Evolutionary conservation across 2,113 vertebrate species (phyloP).

Genomic region (Macaca nemestrina): DNA sequence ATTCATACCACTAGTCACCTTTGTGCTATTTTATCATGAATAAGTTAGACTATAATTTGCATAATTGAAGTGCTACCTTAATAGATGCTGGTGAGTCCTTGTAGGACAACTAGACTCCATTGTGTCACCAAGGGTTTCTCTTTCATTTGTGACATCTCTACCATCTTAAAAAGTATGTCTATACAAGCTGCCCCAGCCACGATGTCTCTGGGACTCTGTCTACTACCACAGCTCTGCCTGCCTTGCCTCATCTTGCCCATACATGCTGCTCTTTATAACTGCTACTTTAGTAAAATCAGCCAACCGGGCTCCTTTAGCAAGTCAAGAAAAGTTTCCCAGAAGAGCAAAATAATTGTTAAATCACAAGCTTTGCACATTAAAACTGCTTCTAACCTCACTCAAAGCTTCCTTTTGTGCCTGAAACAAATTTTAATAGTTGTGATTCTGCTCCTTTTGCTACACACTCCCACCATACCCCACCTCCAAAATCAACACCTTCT

Average conservation of each 20-base stretch:
- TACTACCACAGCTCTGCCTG: neutral
- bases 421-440: constrained; percentile 44
- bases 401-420: constrained; percentile 48
- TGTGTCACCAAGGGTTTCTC: constrained; percentile 14
- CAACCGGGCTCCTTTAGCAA: neutral
- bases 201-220: neutral
- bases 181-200: neutral
- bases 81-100: neutral
- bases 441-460: constrained; percentile 7
- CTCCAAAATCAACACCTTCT: constrained; percentile 62
- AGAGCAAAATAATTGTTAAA: constrained; percentile 54
- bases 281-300: constrained; percentile 43
- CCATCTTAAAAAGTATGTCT: constrained; percentile 29
- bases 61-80: neutral
- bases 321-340: constrained; percentile 15
- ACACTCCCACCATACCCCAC: neutral
- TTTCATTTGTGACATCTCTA: constrained; percentile 16
- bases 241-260: constrained; percentile 31
- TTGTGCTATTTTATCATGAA: neutral
- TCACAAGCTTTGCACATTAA: constrained; percentile 9
- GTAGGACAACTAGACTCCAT: neutral
- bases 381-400: constrained; percentile 32
- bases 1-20: neutral
- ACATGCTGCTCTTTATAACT: constrained; percentile 18
- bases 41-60: neutral